Evolutionary conservation across 2,113 vertebrate species (phyloP).

Genomic region (Mirounga angustirostris): DNA sequence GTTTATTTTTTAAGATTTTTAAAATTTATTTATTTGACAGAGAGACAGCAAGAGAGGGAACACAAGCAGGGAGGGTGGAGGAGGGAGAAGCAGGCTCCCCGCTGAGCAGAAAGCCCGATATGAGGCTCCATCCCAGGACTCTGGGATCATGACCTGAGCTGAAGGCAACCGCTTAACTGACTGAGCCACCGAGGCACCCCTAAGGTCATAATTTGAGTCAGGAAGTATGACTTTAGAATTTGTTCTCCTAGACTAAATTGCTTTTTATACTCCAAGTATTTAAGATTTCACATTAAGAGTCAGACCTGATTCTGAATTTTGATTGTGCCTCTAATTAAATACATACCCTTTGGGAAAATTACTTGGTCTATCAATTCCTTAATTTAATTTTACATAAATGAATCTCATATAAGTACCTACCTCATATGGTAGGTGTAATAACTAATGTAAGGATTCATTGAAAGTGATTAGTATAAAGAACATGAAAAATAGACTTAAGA

Average conservation of each 20-base stretch:
- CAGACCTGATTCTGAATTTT: not conserved
- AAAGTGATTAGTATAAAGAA: not conserved
- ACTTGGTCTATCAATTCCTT: conserved; percentile 27
- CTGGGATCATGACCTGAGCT: no score
- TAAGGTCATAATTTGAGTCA: not conserved
- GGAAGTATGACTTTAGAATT: not conserved
- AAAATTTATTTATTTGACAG: no score
- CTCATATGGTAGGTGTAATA: not conserved
- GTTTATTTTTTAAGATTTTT: no score
- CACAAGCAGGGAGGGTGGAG: no score
- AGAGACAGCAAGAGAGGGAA: no score
- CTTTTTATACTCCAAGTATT: not conserved
- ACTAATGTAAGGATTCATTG: not conserved
- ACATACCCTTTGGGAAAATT: not conserved
- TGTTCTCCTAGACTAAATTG: not conserved
- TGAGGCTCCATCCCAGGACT: no score
- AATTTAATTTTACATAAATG: conserved; percentile 36
- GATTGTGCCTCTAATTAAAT: not conserved
- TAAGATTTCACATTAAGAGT: not conserved
- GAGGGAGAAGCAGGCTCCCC: no score
- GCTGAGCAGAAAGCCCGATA: no score
- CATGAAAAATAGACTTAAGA: not conserved
- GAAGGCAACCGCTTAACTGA: no score
- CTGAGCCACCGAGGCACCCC: no score
- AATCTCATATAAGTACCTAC: not conserved